A percentile compares a stretch with the other conserved stretches of the same genome.
Evolutionary conservation across 1,140 invertebrate species (phyloP).

Genomic region (Proctacanthus coquilletti): DNA sequence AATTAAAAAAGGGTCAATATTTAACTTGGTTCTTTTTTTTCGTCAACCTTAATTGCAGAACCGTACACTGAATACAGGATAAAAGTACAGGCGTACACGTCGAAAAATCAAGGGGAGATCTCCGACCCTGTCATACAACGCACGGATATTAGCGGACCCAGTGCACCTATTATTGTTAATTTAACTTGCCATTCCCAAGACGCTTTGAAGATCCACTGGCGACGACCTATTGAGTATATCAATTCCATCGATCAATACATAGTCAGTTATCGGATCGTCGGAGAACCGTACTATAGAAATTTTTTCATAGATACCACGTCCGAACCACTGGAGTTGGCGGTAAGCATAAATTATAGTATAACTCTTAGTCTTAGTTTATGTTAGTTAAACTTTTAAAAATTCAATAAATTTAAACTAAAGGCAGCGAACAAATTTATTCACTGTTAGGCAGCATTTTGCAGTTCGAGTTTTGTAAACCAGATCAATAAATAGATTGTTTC

Average conservation of each 20-base stretch:
- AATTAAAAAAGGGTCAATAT: too few species aligned
- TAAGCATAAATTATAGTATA: conserved; percentile 22
- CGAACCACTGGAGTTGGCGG: conserved; percentile 42
- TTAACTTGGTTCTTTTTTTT: too few species aligned
- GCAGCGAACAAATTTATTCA: too few species aligned
- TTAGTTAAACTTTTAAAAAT: too few species aligned
- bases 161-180: conserved; percentile 61
- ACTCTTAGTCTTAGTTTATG: too few species aligned
- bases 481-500: too few species aligned
- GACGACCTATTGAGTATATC: conserved; percentile 52
- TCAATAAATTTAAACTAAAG: too few species aligned
- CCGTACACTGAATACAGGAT: conserved; percentile 72
- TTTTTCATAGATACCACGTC: conserved; percentile 41
- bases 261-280: conserved; percentile 49
- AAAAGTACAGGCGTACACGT: conserved; percentile 65
- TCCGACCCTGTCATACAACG: conserved; percentile 54
- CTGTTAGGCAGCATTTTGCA: too few species aligned
- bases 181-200: conserved; percentile 63
- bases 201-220: conserved; percentile 66
- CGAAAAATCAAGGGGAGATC: conserved; percentile 52
- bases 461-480: too few species aligned
- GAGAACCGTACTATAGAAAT: conserved; percentile 41
- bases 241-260: conserved; percentile 67
- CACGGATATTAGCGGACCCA: conserved; percentile 69
- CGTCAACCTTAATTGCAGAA: conserved; percentile 46